phyloP scores from a whole-genome alignment of 1,140 invertebrate species.

The Drosophila mojavensis region DNA sequence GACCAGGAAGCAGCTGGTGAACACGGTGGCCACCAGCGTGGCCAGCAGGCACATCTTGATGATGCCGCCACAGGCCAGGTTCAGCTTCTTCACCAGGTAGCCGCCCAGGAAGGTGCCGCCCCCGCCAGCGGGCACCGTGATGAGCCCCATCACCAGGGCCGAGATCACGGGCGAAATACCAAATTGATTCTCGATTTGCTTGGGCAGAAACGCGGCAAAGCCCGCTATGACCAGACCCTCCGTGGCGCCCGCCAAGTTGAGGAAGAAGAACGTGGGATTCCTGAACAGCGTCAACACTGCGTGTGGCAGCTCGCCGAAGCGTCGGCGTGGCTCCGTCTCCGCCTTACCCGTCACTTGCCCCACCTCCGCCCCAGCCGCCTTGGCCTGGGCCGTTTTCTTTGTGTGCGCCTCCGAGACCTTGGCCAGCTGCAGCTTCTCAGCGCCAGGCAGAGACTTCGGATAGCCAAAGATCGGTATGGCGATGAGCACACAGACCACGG shows the following conservation, averaged over 20 bases:
- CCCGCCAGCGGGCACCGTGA: constrained; percentile 89
- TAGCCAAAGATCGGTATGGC: constrained; percentile 90
- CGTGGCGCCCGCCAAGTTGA: constrained; percentile 91
- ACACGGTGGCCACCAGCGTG: constrained; percentile 86
- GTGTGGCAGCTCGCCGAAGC: constrained; percentile 87
- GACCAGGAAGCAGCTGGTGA: constrained; percentile 88
- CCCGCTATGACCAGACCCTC: constrained; percentile 92
- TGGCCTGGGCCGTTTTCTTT: constrained; percentile 63
- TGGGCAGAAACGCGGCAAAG: constrained; percentile 93
- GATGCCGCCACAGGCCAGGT: constrained; percentile 90
- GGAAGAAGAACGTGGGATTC: constrained; percentile 92
- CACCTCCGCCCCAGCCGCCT: constrained; percentile 19
- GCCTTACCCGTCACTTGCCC: constrained; percentile 53
- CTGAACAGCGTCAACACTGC: constrained; percentile 88
- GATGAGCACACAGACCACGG: constrained; percentile 87
- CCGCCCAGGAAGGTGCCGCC: constrained; percentile 93
- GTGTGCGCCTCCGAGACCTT: constrained; percentile 89
- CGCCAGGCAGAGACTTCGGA: constrained; percentile 89
- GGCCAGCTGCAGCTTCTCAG: constrained; percentile 87
- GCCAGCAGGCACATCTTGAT: constrained; percentile 89
- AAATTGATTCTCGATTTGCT: constrained; percentile 94
- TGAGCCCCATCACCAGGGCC: constrained; percentile 90
- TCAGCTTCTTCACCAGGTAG: constrained; percentile 90
- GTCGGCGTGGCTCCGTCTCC: constrained; percentile 6
- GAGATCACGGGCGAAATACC: constrained; percentile 89